Evolutionary conservation across 2,888 invertebrate genomes (phyloP), one percentile per base, ranked within the genome.

Genomic region (Calliphora vomitoria): DNA sequence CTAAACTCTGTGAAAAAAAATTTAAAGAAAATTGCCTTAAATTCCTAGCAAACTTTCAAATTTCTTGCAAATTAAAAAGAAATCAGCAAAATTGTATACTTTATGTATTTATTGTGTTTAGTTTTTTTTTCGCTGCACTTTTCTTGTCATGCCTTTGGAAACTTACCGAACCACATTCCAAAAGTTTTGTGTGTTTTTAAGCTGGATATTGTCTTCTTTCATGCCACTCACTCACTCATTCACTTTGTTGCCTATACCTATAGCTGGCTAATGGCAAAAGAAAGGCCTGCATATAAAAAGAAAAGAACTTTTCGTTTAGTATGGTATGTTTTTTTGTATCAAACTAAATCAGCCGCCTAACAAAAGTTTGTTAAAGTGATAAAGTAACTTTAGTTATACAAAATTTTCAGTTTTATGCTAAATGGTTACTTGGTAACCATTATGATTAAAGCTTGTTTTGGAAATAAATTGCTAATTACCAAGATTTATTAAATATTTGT

Each of bases 81-180:
- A 74, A 31, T 55, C 15, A 20, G 66, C 44, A 44, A 25, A 25
- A 25, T 25, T 25, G 25, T n/a, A n/a, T n/a, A n/a, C n/a, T n/a
- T n/a, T n/a, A n/a, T n/a, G n/a, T 25, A 25, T 25, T 25, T 25
- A 25, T 25, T 25, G 25, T 25, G 25, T 25, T 11, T 80, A 35
- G 58, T 18, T 68, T 58, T 50, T 41, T 66, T 13, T 50, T 35
- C 10, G 31, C 62, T 76, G 82, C 64, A 84, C 38, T 75, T 75
- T 75, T 62, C 53, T 53, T 62, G 78, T 44, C 41, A 71, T 81
- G 20, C 68, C 68, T 58, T 55, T n/a, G n/a, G 25, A 81, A 81
- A 76, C 78, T 84, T 44, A 81, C 87, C 71, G 41, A 84, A 84
- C 87, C 76, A 41, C 87, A 87, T 87, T 87, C 87, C 84, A 81